Conservation (phyloP, 1,140 invertebrate genomes). For the Drosophila baimaii region DNA sequence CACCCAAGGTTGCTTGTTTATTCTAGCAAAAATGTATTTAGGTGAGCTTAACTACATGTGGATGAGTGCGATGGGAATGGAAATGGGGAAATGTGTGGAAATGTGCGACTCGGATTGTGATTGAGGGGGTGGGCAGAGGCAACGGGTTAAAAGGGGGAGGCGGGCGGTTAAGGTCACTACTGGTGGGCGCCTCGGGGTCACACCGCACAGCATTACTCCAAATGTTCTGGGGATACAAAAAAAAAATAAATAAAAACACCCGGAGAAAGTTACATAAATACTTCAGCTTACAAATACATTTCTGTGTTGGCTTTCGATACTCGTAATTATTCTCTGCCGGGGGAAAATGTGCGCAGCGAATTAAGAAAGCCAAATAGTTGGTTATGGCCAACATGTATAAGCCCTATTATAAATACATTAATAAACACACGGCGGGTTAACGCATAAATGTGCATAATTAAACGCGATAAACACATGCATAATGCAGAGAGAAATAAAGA, state of each 20-base stretch:
- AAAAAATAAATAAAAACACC: background rate
- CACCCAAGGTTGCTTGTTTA: slow-evolving; percentile 82
- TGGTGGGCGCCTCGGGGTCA: slow-evolving; percentile 23
- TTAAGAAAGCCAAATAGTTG: slow-evolving; percentile 51
- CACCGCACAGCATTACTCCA: slow-evolving; percentile 25
- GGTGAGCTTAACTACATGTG: slow-evolving; percentile 77
- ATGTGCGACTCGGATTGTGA: background rate
- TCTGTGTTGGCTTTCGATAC: slow-evolving; percentile 26
- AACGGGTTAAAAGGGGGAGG: background rate
- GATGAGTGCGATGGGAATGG: slow-evolving; percentile 38
- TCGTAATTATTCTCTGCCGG: slow-evolving; percentile 34
- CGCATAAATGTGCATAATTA: slow-evolving; percentile 59
- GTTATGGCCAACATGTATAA: slow-evolving; percentile 37
- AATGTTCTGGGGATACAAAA: slow-evolving; percentile 3
- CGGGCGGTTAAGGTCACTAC: slow-evolving; percentile 23
- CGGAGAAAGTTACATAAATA: slow-evolving; percentile 48
- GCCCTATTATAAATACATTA: slow-evolving; percentile 50
- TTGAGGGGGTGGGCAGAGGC: background rate
- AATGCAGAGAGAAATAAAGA: slow-evolving; percentile 16
- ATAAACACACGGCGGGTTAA: slow-evolving; percentile 25
- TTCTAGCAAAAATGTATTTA: slow-evolving; percentile 83
- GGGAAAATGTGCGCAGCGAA: slow-evolving; percentile 16
- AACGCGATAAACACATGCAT: slow-evolving; percentile 45
- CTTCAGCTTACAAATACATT: slow-evolving; percentile 31
- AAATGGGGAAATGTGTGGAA: slow-evolving; percentile 3